Base-by-base conservation (phyloP, 1,140 invertebrate genomes). In the Eupristina koningsbergeri region DNA sequence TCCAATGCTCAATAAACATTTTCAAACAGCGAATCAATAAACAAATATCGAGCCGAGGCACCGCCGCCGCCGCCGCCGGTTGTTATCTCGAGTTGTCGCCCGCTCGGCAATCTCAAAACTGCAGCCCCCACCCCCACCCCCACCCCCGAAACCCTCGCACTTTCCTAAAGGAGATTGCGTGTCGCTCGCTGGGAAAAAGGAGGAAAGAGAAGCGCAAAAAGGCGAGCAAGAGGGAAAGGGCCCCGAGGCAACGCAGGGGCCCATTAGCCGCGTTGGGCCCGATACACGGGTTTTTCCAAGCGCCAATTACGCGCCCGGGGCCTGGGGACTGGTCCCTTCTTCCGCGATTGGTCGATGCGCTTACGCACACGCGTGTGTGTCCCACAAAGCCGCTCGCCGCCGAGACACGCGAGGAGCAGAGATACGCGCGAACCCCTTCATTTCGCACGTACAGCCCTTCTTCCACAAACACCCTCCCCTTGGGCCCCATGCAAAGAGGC, bases 371-470 rank as follows among this genome's bases (percentile, higher is more conserved):
- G 41, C 71, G n/a, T 88, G 87, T 88, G 87, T 91, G 87, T 91
- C 91, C 86, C 85, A 85, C 83, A 86, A 74, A 86, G 81, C n/a
- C n/a, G 78, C 22, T 86, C 87, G 84, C 81, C 87, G 89, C 88
- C 89, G 88, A 13, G 91, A 90, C 88, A 92, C 87, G 89, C 88
- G 91, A 91, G 90, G 91, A 88, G 91, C n/a, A n/a, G n/a, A n/a
- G n/a, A n/a, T n/a, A 5, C 22, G 19, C 19, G 53, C 53, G 53
- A 5, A 58, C 8, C 53, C 53, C 22, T 89, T 91, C 82, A 67
- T 82, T 29, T 69, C 36, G 34, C 34, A 47, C n/a, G 41, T 47
- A 29, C n/a, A 31, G 71, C 69, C 41, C 45, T 47, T 47, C 7
- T 22, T 58, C 26, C 53, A 5, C 26, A 6, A 11, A 45, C 41